These are phyloP conservation scores for Drosophila subsilvestris DNA, from an alignment of 2,888 invertebrate genomes.

Conservation along the genomic window DNA sequence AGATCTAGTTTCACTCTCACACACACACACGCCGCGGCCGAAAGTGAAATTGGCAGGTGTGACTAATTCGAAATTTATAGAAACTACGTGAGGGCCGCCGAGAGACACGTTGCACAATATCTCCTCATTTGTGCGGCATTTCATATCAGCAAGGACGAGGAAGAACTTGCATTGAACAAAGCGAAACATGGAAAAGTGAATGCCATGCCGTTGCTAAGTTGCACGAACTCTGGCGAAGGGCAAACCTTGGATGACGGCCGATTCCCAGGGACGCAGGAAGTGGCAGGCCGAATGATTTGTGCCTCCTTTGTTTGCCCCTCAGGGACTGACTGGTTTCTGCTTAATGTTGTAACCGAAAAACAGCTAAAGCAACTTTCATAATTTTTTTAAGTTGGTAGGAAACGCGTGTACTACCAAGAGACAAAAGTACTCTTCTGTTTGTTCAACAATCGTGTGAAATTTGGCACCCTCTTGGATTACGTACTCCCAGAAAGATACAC, in stretches of 20 bases:
- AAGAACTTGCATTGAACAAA: constrained; percentile 14
- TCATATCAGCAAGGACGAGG: constrained; percentile 30
- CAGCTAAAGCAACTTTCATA: constrained; percentile 53
- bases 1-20: constrained; percentile 51
- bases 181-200: constrained; percentile 48
- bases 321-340: not conserved
- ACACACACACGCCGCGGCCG: constrained; percentile 6
- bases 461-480: constrained; percentile 32
- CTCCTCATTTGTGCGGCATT: constrained; percentile 35
- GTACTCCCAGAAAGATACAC: constrained; percentile 6
- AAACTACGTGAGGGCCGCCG: constrained; percentile 19
- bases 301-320: constrained; percentile 14
- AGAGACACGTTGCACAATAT: constrained; percentile 5
- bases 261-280: constrained; percentile 67
- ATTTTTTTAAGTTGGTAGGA: constrained; percentile 25
- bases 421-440: constrained; percentile 38
- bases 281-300: constrained; percentile 35
- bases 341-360: constrained; percentile 5
- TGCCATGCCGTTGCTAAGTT: constrained; percentile 43
- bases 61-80: constrained; percentile 57
- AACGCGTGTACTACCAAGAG: constrained; percentile 33
- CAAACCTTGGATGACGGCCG: constrained; percentile 42
- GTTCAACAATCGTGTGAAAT: constrained; percentile 43
- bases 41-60: constrained; percentile 67
- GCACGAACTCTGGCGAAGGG: constrained; percentile 65